Evolutionary conservation across 2,113 vertebrate species (phyloP), one percentile per base, ranked within the genome.

Genomic region (Phycodurus eques): DNA sequence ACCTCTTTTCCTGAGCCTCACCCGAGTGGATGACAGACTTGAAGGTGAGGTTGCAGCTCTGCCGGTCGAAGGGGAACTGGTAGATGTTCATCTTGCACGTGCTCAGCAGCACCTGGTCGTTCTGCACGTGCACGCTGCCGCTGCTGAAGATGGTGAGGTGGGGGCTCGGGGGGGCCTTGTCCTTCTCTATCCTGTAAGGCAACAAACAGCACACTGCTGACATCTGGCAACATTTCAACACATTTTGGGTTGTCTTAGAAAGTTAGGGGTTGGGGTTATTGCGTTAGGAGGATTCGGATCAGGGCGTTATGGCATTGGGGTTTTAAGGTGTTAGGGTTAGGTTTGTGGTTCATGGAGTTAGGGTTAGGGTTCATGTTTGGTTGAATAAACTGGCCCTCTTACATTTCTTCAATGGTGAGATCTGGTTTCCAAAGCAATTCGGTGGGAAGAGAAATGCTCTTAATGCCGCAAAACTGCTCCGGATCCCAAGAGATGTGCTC

Each of bases 21-120:
- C 89, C 80, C 0, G 76, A 70, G 68, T 90, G 74, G 22, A 81
- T 68, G 39, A 73, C 22, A 1, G 89, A 90, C 74, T 79, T 80
- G 62, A 90, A 84, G 61, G 89, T 70, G 47, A 91, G 80, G 71
- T 62, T 86, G 77, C 90, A 91, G 5, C 61, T 78, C 79, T 91
- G 88, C 0, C 60, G 82, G 81, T 91, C 90, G 0, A 90, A 91
- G 57, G 90, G 89, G 70, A 91, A 91, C 6, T 71, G 77, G 71
- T 87, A 83, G 35, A 81, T 74, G 7, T 85, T 78, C 88, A 90
- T 86, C 77, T 77, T 83, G 77, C 90, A 91, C 81, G 83, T 88
- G 85, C 86, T 90, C 56, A 89, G 77, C 46, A 90, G 71, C 51
- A 85, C 85, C 70, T 83, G 72, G 72, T 87, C 74, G 0, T 90